Base-by-base conservation (phyloP, 2,797 vertebrate species). In the Danio choprae region DNA sequence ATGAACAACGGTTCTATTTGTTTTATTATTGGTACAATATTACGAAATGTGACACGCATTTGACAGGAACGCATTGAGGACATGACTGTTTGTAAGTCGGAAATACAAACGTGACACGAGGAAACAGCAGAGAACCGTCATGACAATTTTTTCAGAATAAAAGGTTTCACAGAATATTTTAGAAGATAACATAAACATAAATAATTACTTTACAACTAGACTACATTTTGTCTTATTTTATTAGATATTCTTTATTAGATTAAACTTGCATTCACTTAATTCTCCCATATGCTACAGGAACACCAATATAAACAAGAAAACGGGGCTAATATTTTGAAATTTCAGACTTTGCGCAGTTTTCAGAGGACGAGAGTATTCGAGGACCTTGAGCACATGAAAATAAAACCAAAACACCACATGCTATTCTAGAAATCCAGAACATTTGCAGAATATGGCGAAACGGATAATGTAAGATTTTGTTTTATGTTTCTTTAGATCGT, bases 381-480 rank as follows among this genome's bases (percentile, higher is more conserved):
- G 62, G 78, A 86, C 81, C 59, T 84, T 83, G 77, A 84, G 75
- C 83, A 53, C 82, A 41, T 81, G 80, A 53, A 44, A 73, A 72
- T 58, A 43, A 65, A 38, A 38, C 20, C 41, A 9, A 22, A 48
- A 5, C 62, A 55, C 6, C 18, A 71, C 36, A 71, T 64, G 51
- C 64, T 43, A 64, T 44, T 58, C 7, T 63, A 6, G 4, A 43
- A 18, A 43, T 15, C 55, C 9, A 50, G 4, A 13, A 29, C 7
- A 5, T 38, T 1, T 16, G 0, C 69, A 60, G 65, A 40, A 0
- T 3, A 94, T 93, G 92, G 86, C 92, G 11, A 90, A 74, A 58
- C 76, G 89, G 58, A 4, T 93, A 48, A 18, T 92, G 93, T 94
- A 84, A 92, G 93, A 92, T 92, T 16, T 15, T 7, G n/a, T 2